Conservation (phyloP, 2,888 invertebrate species). For the Diarsia dahlii region DNA sequence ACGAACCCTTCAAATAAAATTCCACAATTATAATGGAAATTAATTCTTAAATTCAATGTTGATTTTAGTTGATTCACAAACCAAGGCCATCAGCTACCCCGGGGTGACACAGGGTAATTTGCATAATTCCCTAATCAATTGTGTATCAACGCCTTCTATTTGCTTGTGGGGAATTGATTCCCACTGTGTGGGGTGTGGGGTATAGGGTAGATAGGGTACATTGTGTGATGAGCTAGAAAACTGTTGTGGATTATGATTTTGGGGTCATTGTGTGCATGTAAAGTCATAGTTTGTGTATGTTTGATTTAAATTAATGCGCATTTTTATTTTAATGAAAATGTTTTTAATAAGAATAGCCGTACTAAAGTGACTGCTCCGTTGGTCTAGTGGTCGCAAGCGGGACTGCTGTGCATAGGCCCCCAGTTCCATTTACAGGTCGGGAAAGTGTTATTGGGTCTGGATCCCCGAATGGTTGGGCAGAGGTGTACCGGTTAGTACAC, state of each 20-base stretch:
- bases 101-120: constrained; percentile 53
- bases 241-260: constrained; percentile 25
- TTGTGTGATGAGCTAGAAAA: constrained; percentile 52
- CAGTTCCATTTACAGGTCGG: too few relatives aligned
- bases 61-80: constrained; percentile 65
- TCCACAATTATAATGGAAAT: constrained; percentile 54
- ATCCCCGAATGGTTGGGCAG: too few relatives aligned
- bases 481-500: too few relatives aligned
- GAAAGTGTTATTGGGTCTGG: too few relatives aligned
- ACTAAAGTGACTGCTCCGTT: not conserved
- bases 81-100: constrained; percentile 43
- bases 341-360: not conserved
- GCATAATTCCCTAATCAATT: constrained; percentile 68
- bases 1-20: constrained; percentile 11
- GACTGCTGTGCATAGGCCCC: too few relatives aligned
- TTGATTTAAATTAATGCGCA: not conserved
- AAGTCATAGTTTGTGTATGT: not conserved
- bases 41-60: constrained; percentile 61
- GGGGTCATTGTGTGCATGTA: not conserved
- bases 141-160: constrained; percentile 64
- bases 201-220: constrained; percentile 15
- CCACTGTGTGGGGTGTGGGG: constrained; percentile 22
- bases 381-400: too few relatives aligned
- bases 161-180: constrained; percentile 62
- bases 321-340: not conserved